These are phyloP conservation scores for Pygocentrus nattereri DNA, from an alignment of 2,797 vertebrate species.

Conservation along the genomic window DNA sequence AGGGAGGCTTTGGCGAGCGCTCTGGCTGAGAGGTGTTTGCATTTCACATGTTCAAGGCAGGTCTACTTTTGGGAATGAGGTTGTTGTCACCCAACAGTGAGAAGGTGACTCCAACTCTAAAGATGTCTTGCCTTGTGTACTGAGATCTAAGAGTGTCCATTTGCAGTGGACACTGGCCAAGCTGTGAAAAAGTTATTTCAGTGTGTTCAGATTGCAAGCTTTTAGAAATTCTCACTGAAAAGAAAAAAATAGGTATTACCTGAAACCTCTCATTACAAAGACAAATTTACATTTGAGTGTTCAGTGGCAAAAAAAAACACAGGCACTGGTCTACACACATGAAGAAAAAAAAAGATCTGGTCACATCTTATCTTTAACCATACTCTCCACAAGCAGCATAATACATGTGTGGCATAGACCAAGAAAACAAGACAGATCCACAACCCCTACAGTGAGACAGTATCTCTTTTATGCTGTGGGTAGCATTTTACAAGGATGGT, in stretches of 20 bases:
- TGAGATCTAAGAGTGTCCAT: constrained; percentile 36
- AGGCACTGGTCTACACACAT: no score
- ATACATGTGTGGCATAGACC: no score
- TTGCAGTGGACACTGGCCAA: constrained; percentile 44
- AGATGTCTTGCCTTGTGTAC: constrained; percentile 29
- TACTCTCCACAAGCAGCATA: no score
- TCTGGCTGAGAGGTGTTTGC: constrained; percentile 36
- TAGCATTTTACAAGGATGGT: no score
- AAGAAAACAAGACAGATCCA: no score
- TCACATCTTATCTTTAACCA: no score
- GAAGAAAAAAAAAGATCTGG: no score
- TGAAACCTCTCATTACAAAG: no score
- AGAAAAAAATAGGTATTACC: constrained; percentile 15
- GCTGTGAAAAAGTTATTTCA: constrained; percentile 24
- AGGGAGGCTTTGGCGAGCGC: background rate
- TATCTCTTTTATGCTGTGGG: no score
- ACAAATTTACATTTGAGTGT: no score
- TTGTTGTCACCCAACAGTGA: constrained; percentile 54
- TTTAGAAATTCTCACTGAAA: constrained; percentile 32
- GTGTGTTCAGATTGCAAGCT: constrained; percentile 45
- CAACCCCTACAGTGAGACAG: no score
- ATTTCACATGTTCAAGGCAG: constrained; percentile 54
- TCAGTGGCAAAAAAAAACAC: no score
- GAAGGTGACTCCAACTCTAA: constrained; percentile 45
- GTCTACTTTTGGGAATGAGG: constrained; percentile 43